phyloP scores from a whole-genome alignment of 2,797 vertebrate genomes.

The Typhlichthys subterraneus region DNA sequence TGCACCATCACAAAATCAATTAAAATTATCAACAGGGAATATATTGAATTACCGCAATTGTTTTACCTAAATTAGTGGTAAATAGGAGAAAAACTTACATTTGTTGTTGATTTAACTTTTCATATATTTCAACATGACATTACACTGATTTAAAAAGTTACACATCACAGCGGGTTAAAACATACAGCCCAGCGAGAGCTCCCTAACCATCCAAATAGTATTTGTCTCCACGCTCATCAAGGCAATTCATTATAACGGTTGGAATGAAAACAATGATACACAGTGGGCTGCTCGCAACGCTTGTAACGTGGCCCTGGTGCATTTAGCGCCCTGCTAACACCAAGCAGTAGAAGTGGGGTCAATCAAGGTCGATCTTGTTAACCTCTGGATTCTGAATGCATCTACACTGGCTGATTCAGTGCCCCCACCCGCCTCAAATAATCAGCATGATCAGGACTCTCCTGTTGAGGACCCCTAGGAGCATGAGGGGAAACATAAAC shows the following conservation, averaged over 20 bases:
- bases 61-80: too few relatives aligned
- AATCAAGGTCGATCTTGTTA: slow-evolving; percentile 55
- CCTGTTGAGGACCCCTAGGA: slow-evolving; percentile 27
- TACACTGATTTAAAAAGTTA: slow-evolving; percentile 37
- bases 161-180: slow-evolving; percentile 42
- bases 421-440: slow-evolving; percentile 33
- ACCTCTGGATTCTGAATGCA: slow-evolving; percentile 31
- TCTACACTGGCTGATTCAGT: slow-evolving; percentile 42
- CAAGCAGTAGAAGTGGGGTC: slow-evolving; percentile 47
- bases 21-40: too few relatives aligned
- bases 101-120: not conserved
- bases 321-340: slow-evolving; percentile 36
- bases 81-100: too few relatives aligned
- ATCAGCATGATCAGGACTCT: slow-evolving; percentile 42
- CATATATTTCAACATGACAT: not conserved
- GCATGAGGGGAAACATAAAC: not conserved
- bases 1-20: too few relatives aligned
- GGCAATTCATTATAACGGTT: slow-evolving; percentile 64
- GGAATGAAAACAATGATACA: slow-evolving; percentile 50
- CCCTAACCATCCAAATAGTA: slow-evolving; percentile 68
- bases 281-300: slow-evolving; percentile 32
- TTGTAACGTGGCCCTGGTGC: slow-evolving; percentile 24
- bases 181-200: slow-evolving; percentile 51
- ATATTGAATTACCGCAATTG: too few relatives aligned
- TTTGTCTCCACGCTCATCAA: slow-evolving; percentile 61